Percentiles rank a stretch among this genome's conserved stretches.
phyloP scores from a whole-genome alignment of 2,888 invertebrate species.

The Acanthosepion pharaonis region DNA sequence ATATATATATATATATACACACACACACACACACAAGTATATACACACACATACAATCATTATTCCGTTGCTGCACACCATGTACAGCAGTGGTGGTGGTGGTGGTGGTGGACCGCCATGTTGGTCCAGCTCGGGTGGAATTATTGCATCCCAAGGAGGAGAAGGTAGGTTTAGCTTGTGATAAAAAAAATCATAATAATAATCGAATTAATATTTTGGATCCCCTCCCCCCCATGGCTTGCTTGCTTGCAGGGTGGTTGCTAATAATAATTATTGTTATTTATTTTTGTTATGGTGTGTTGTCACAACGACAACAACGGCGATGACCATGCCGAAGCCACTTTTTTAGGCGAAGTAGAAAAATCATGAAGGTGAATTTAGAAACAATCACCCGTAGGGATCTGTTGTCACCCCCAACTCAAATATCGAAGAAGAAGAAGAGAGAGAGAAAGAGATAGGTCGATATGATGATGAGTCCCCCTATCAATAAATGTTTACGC shows the following conservation, averaged over 20 bases:
- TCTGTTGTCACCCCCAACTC: background rate
- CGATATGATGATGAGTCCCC: background rate
- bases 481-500: background rate
- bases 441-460: background rate
- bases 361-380: background rate
- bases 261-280: background rate
- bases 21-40: background rate
- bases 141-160: slow-evolving; percentile 47
- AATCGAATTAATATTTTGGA: background rate
- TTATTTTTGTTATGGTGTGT: background rate
- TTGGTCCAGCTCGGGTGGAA: slow-evolving; percentile 47
- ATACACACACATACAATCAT: slow-evolving; percentile 35
- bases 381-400: background rate
- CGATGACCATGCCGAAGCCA: background rate
- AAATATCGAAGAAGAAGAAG: background rate
- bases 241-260: background rate
- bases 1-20: background rate
- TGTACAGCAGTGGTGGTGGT: slow-evolving; percentile 44
- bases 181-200: background rate
- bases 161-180: slow-evolving; percentile 40
- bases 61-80: background rate
- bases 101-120: slow-evolving; percentile 45
- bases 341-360: background rate
- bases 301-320: background rate
- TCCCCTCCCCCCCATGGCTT: background rate